These are phyloP conservation scores for Yponomeuta evonymella DNA, from an alignment of 2,888 invertebrate genomes.

Conservation along the genomic window DNA sequence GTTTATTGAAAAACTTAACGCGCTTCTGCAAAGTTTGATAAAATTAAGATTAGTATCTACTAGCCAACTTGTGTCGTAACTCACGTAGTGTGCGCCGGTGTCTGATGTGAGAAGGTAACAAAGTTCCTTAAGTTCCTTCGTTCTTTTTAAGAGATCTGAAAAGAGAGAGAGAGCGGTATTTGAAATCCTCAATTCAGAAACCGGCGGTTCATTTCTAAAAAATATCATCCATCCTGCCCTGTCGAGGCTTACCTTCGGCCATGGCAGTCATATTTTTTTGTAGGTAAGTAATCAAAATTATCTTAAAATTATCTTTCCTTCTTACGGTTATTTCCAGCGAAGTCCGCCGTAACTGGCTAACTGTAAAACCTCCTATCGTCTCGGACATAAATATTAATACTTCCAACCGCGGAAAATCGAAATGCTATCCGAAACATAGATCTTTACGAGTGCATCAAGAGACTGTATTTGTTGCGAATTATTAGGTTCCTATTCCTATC, in stretches of 20 bases:
- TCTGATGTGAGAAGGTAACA: too few relatives aligned
- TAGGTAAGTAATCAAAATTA: background rate
- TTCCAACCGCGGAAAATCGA: background rate
- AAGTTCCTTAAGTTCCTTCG: too few relatives aligned
- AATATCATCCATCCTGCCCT: too few relatives aligned
- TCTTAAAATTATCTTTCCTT: background rate
- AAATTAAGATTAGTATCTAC: constrained; percentile 52
- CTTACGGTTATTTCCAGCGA: background rate
- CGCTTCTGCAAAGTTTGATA: constrained; percentile 34
- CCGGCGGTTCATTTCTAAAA: too few relatives aligned
- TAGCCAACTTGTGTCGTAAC: constrained; percentile 65
- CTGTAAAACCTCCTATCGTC: background rate
- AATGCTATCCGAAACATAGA: background rate
- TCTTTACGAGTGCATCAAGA: constrained; percentile 12
- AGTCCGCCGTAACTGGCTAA: background rate
- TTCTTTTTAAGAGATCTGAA: background rate
- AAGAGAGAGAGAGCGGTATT: too few relatives aligned
- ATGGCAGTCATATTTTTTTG: too few relatives aligned
- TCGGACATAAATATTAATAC: background rate
- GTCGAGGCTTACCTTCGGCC: too few relatives aligned
- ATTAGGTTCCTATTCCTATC: constrained; percentile 3
- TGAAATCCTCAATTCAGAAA: background rate
- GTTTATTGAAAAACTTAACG: constrained; percentile 67
- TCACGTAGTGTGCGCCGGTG: constrained; percentile 21
- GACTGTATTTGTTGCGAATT: background rate